A percentile compares a stretch with the other conserved stretches of the same genome.
phyloP scores from a whole-genome alignment of 2,888 invertebrate species.

The Oxytorus armatus region DNA sequence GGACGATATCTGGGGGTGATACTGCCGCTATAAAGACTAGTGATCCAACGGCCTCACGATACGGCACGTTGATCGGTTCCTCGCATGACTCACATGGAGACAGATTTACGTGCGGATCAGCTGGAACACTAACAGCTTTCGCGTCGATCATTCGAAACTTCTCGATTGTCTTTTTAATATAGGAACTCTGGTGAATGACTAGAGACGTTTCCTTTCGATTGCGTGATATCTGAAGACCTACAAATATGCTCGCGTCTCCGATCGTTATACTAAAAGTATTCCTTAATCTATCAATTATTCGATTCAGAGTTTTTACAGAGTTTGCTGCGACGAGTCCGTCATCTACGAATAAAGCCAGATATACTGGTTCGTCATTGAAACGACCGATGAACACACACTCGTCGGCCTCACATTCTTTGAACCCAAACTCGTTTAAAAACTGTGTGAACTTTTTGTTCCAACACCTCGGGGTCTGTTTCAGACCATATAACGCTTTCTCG shows the following conservation, averaged over 20 bases:
- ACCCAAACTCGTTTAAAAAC: neutral
- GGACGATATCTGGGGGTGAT: neutral
- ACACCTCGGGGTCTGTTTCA: slow-evolving; percentile 58
- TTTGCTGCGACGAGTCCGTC: slow-evolving; percentile 38
- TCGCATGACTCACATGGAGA: no score
- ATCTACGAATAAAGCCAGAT: no score
- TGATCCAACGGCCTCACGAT: no score
- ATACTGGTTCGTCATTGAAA: slow-evolving; percentile 19
- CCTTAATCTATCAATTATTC: neutral
- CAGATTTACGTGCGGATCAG: no score
- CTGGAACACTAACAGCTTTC: no score
- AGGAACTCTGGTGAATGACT: neutral
- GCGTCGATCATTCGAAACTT: neutral
- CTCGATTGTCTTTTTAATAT: neutral
- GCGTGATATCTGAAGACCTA: neutral
- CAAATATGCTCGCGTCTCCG: neutral
- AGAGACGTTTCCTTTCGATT: neutral
- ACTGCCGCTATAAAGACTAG: no score
- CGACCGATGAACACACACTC: neutral
- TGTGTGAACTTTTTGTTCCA: no score
- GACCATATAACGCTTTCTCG: slow-evolving; percentile 58
- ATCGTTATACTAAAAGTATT: neutral
- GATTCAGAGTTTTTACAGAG: slow-evolving; percentile 4
- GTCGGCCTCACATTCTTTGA: neutral
- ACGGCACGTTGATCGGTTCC: no score